These are phyloP conservation scores for Cinclus mexicanus DNA, from an alignment of 2,113 vertebrate species.

Conservation along the genomic window DNA sequence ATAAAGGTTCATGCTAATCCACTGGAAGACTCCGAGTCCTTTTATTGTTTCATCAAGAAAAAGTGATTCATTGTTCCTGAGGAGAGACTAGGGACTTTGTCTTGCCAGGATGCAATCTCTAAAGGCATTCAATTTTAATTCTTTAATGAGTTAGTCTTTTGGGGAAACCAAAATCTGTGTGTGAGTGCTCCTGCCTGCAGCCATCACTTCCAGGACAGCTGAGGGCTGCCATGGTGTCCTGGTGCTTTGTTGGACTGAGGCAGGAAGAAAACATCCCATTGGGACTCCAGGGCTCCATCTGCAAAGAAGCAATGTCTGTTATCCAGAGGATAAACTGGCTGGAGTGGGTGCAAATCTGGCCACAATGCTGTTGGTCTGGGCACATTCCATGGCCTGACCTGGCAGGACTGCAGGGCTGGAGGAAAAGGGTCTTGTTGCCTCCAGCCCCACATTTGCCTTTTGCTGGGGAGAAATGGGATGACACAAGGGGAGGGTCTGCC, in stretches of 20 bases:
- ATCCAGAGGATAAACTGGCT: not conserved
- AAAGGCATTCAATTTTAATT: not conserved
- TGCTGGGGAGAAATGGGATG: not conserved
- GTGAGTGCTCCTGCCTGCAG: not conserved
- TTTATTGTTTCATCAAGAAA: not conserved
- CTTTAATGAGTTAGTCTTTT: not conserved
- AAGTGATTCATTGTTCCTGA: not conserved
- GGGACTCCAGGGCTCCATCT: not conserved
- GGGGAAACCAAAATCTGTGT: not conserved
- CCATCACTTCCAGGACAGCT: rapidly evolving
- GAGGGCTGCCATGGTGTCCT: rapidly evolving
- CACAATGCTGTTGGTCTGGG: not conserved
- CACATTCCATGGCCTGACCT: not conserved
- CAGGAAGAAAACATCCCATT: rapidly evolving
- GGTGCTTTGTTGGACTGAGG: not conserved
- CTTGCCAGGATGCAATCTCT: not conserved
- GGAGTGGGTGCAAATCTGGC: too few species aligned
- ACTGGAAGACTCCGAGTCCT: not conserved
- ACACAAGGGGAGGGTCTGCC: not conserved
- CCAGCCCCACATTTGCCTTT: not conserved
- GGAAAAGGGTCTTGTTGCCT: not conserved
- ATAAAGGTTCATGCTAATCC: not conserved
- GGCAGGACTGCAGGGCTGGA: not conserved
- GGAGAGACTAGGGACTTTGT: not conserved
- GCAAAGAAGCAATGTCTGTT: not conserved